phyloP scores from a whole-genome alignment of 2,797 vertebrate genomes.

The Myotis planiceps region DNA sequence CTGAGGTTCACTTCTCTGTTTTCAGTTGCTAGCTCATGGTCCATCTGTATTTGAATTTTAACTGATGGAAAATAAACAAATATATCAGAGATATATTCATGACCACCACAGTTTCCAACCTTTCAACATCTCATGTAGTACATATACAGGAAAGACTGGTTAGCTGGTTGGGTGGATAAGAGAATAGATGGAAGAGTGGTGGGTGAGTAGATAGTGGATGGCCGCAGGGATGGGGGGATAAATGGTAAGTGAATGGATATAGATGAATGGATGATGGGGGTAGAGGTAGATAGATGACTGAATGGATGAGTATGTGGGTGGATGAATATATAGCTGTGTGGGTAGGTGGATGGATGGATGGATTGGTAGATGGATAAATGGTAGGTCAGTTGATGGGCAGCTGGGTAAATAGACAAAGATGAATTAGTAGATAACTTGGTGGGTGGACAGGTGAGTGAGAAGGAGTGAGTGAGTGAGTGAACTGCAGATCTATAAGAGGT shows the following conservation, averaged over 20 bases:
- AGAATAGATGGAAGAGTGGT: too few species aligned
- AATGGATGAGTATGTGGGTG: background rate
- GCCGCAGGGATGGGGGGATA: background rate
- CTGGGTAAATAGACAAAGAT: background rate
- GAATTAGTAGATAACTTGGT: background rate
- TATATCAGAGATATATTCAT: background rate
- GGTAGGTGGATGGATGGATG: background rate
- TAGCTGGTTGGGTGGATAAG: background rate
- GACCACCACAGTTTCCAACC: background rate
- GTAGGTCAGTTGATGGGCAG: background rate
- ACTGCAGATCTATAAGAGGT: background rate
- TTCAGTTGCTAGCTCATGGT: background rate
- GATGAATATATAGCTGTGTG: background rate
- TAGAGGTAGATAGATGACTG: background rate
- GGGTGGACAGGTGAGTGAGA: background rate
- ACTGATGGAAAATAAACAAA: background rate
- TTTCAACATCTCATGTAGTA: background rate
- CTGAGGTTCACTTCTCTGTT: background rate
- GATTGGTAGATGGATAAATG: too few species aligned
- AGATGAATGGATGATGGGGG: background rate
- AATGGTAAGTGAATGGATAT: background rate
- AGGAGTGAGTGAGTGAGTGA: background rate
- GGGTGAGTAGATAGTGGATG: background rate
- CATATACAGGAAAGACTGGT: background rate
- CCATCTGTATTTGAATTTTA: background rate